Evolutionary conservation across 2,888 invertebrate genomes (phyloP), one percentile per base, ranked within the genome.

Genomic region (Patella caerulea): DNA sequence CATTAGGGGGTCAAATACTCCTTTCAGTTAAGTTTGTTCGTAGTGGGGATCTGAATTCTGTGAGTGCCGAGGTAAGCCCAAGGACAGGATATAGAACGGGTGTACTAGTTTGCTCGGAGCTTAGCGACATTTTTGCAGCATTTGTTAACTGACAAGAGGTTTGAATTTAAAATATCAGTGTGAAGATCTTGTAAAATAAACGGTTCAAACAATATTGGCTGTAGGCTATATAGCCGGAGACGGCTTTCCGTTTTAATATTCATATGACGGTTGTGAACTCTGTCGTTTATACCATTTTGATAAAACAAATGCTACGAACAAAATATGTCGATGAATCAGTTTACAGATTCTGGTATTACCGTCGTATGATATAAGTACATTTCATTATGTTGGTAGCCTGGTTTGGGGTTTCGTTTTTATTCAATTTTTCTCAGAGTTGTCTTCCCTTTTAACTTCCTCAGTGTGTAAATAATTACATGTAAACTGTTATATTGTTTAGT

Each of bases 101-200:
- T 24, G 65, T 24, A 24, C 19, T 24, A 24, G 65, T 65, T 65
- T 65, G 24, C 24, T 65, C 65, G 19, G 24, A 65, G 65, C 19
- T 65, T 65, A 19, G 65, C 24, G 19, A 24, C 19, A 65, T 65
- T 65, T 24, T 65, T 24, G 24, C 19, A 65, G 24, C 65, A 65
- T 24, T 65, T 65, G 65, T 24, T 65, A 65, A 65, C 65, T 65
- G 65, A 24, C 19, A 19, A 65, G 17, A 65, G 65, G 65, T 65
- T 65, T 65, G 65, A 65, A 65, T 65, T 65, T 65, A 19, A 24
- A 65, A 65, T 65, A 24, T 65, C 24, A 24, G 65, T 65, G 65
- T 65, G 65, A 65, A 65, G 24, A 65, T 24, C 24, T 19, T 45
- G 7, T 1, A 45, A 7, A 45, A 45, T 9, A 45, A 45, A 7